Conservation (phyloP, 2,797 vertebrate species). For the Propithecus perrieri region DNA sequence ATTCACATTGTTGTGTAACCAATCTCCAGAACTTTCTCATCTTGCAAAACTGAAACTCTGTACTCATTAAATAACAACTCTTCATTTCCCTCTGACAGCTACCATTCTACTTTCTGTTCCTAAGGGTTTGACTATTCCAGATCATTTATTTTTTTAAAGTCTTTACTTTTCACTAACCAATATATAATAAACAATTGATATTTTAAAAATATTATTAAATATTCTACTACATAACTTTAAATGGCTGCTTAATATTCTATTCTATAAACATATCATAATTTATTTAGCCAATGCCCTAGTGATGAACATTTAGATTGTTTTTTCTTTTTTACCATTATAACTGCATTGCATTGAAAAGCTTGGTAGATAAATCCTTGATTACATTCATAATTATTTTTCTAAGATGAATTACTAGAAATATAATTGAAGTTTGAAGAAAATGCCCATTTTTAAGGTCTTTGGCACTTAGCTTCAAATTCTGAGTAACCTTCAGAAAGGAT, state of each 20-base stretch:
- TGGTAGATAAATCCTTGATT: background rate
- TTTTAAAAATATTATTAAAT: background rate
- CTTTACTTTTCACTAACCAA: background rate
- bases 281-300: background rate
- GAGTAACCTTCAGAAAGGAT: background rate
- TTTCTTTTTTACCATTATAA: conserved; percentile 19
- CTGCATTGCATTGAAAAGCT: background rate
- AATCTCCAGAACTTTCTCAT: background rate
- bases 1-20: background rate
- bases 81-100: background rate
- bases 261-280: background rate
- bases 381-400: conserved; percentile 8
- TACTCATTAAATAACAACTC: background rate
- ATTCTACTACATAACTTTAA: background rate
- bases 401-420: conserved; percentile 4
- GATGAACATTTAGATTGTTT: background rate
- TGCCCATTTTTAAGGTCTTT: background rate
- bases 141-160: background rate
- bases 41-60: background rate
- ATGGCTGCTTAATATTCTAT: background rate
- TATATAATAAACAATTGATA: background rate
- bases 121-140: background rate
- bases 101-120: background rate
- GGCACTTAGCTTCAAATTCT: background rate
- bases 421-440: background rate